These are phyloP conservation scores for Anastatus disparis DNA, from an alignment of 1,140 invertebrate genomes.

Conservation along the genomic window DNA sequence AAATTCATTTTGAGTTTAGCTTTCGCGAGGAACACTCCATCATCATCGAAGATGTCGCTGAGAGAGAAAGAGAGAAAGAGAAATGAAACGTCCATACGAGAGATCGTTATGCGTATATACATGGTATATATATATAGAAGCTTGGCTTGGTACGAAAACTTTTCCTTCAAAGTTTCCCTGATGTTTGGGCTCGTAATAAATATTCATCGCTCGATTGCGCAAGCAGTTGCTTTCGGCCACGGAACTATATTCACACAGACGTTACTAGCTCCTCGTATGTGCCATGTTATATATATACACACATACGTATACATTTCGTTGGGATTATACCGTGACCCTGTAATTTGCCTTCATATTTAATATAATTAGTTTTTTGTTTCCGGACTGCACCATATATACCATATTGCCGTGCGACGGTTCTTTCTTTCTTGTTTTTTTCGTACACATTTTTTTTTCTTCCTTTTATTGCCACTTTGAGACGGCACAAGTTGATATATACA, in stretches of 20 bases:
- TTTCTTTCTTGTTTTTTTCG: too few species aligned
- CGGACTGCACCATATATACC: background rate
- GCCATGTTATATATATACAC: background rate
- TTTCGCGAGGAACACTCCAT: conserved; percentile 6
- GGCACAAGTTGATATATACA: too few species aligned
- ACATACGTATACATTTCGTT: conserved; percentile 15
- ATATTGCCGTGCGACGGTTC: too few species aligned
- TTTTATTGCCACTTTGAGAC: too few species aligned
- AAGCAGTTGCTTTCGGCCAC: background rate
- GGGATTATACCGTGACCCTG: background rate
- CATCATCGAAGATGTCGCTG: conserved; percentile 27
- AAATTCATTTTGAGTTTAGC: conserved; percentile 18
- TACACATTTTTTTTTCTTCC: too few species aligned
- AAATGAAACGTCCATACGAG: too few species aligned
- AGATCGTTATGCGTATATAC: too few species aligned
- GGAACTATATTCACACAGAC: too few species aligned
- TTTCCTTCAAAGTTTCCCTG: conserved; percentile 13
- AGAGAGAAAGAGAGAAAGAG: too few species aligned
- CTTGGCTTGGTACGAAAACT: too few species aligned
- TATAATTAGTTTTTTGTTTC: conserved; percentile 49
- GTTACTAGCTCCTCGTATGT: background rate
- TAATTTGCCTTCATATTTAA: conserved; percentile 51
- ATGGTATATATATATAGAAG: too few species aligned
- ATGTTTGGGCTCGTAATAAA: conserved; percentile 25
- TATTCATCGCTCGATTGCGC: conserved; percentile 39